Evolutionary conservation across 2,797 vertebrate species (phyloP), one percentile per base, ranked within the genome.

Genomic region (Gymnoscopelus microlampas): DNA sequence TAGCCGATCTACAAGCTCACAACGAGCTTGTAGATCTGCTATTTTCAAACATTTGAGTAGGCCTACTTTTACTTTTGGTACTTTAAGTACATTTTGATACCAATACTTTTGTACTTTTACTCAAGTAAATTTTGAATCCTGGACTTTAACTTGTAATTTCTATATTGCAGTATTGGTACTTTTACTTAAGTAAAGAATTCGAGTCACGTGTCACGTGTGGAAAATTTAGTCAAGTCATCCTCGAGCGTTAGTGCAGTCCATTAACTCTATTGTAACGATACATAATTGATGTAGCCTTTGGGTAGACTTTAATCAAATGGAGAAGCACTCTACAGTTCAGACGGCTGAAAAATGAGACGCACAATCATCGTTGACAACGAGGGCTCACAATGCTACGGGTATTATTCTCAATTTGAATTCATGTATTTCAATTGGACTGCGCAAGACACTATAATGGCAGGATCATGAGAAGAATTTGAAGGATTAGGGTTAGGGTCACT

Each of bases 241-340:
- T 89, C 88, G 83, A 77, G 85, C 84, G 83, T 89, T 88, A 90
- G 90, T 89, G 80, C 87, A 87, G 90, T 86, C 89, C 89, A 91
- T 92, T 91, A 91, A 82, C 85, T 91, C 87, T 87, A 89, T 93
- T 92, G 90, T 92, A 85, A 88, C 82, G 88, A 93, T 92, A 85
- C 90, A 93, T 93, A 92, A 91, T 93, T 92, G 89, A 92, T 91
- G 88, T 84, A 75, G 90, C 91, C 91, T 85, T 88, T 91, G 89
- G 89, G 87, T 87, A 87, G 89, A 84, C 85, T 90, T 93, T 90
- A 91, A 91, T 93, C 89, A 93, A 91, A 91, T 84, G 82, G 87
- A 86, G 85, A 84, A 35, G 87, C 62, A 73, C 80, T 80, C 81
- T 70, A 81, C 85, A 87, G 86, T 85, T 77, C 77, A 77, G 70